Evolutionary conservation across 2,113 vertebrate species (phyloP), one percentile per base, ranked within the genome.

Genomic region (Chaetodon auriga): DNA sequence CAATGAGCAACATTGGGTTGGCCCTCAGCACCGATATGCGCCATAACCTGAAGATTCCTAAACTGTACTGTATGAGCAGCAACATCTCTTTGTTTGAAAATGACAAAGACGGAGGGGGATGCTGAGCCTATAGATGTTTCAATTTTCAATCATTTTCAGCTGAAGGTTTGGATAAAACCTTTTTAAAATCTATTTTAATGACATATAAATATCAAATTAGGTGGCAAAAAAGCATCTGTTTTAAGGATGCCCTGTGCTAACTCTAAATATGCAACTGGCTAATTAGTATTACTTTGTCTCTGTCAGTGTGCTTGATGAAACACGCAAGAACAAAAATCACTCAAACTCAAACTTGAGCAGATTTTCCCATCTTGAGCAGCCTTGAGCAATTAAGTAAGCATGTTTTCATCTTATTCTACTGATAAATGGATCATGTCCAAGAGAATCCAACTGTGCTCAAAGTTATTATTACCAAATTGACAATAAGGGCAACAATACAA

Each of bases 231-330:
- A n/a, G 11, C 75, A 75, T 79, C 79, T 87, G 74, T 73, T 79
- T 76, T 45, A 69, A 61, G 46, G 46, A 62, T 68, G 58, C 48
- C 74, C 74, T 30, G 62, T 69, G 60, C 43, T 73, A 83, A 68
- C 69, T 76, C 53, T 68, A 75, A 83, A 81, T 77, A 87, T 83
- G 66, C 71, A 81, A 71, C 48, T 63, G 36, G 53, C 57, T 85
- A 86, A 86, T 92, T 88, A 89, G 69, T 72, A 85, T 36, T 57
- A 71, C 64, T 79, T 62, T 78, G 41, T 64, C 77, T 78, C 58
- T 75, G 55, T 71, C 49, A 69, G 30, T 53, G 46, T 54, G 73
- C 61, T 57, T 82, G 60, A 84, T 87, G 58, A 82, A 78, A 85
- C 68, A 84, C 68, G 78, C 60, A 71, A 61, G 72, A 81, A 75